These are phyloP conservation scores for Drosophila lacertosa DNA, from an alignment of 1,140 invertebrate species.

Conservation along the genomic window DNA sequence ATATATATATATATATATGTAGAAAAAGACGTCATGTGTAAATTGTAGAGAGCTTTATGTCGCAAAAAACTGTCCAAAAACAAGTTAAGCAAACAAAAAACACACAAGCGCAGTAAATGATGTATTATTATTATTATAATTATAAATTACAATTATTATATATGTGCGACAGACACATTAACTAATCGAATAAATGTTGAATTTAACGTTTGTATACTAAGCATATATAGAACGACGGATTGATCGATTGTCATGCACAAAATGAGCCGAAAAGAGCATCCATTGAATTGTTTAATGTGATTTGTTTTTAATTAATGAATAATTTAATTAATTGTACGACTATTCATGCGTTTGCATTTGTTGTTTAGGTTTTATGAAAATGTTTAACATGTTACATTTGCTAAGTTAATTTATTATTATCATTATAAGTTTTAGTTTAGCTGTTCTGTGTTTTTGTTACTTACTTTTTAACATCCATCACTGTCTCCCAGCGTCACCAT, in stretches of 20 bases:
- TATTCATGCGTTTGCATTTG: conserved; percentile 63
- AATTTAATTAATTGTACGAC: conserved; percentile 29
- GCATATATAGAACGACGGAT: conserved; percentile 20
- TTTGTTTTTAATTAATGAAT: conserved; percentile 11
- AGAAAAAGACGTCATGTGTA: conserved; percentile 19
- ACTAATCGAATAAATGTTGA: conserved; percentile 79
- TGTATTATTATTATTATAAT: conserved; percentile 48
- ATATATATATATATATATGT: conserved; percentile 6
- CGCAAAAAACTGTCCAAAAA: conserved; percentile 46
- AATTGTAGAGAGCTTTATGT: conserved; percentile 41
- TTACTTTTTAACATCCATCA: conserved; percentile 60
- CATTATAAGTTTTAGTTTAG: conserved; percentile 27
- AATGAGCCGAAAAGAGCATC: conserved; percentile 3
- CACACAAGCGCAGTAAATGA: conserved; percentile 22
- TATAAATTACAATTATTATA: conserved; percentile 25
- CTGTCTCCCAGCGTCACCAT: conserved; percentile 57
- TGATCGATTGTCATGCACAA: conserved; percentile 30
- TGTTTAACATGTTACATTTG: conserved; percentile 56
- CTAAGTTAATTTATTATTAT: conserved; percentile 71
- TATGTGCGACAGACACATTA: conserved; percentile 46
- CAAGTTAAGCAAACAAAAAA: conserved; percentile 6
- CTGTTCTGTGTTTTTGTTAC: conserved; percentile 57
- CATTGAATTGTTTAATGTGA: conserved; percentile 21
- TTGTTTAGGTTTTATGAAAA: conserved; percentile 67
- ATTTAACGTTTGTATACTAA: conserved; percentile 73